Evolutionary conservation across 2,888 invertebrate genomes (phyloP), one percentile per base, ranked within the genome.

Genomic region (Heteromurus nitidus): DNA sequence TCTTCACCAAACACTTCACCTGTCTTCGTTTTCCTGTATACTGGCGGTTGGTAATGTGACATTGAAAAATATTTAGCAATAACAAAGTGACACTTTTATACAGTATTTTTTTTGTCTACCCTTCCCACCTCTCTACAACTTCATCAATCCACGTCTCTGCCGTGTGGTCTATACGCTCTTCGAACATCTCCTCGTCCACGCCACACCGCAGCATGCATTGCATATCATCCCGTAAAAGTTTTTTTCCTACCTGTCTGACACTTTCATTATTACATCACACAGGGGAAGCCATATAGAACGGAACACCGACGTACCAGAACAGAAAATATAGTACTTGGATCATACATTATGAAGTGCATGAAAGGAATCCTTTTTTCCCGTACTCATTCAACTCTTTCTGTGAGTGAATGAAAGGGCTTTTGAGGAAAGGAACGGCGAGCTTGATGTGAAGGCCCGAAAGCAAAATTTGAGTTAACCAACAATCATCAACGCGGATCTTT

Each of bases 11-110:
- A n/a, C n/a, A n/a, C n/a, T n/a, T n/a, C n/a, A n/a, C n/a, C n/a
- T n/a, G n/a, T n/a, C n/a, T n/a, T n/a, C n/a, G n/a, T n/a, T n/a
- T n/a, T n/a, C n/a, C n/a, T n/a, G n/a, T n/a, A n/a, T n/a, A n/a
- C n/a, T 36, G 36, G 36, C 7, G 13, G 36, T 9, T 36, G 5
- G 31, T 68, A 30, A 64, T 65, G 50, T 64, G 79, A 79, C 79
- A 79, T 64, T 79, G 79, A 79, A 79, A 70, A 79, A 79, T 79
- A 79, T 70, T 62, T 64, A 13, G 70, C 30, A 53, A 65, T 79
- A 70, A 70, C 70, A 53, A 64, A 70, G 50, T 79, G 70, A 70
- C 70, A 64, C 79, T 55, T 76, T 73, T 31, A 30, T 62, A 62
- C 47, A 18, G 47, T n/a, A 20, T 76, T 77, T 69, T 36, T 47